Base-by-base conservation (phyloP, 2,888 invertebrate genomes). In the Anthophora plumipes region DNA sequence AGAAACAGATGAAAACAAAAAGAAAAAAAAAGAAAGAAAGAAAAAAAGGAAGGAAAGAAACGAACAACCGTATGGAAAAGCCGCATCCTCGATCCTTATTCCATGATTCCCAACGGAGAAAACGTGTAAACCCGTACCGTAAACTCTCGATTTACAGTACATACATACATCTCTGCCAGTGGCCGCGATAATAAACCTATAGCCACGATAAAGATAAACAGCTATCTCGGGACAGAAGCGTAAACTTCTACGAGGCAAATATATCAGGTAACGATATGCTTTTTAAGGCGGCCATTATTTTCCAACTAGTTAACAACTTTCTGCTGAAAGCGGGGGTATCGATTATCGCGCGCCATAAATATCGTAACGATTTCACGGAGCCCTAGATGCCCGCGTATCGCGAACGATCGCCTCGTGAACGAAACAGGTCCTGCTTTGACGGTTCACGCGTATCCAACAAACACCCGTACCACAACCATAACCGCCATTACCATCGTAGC, bases 261-360 rank as follows among this genome's bases (percentile, higher is more conserved):
- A 80, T 84, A 77, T 83, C 80, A 70, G 54, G 75, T 52, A 70
- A 76, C 82, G 76, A 79, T 83, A 82, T 46, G 83, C 57, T 80
- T 83, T 80, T 77, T 83, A 77, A 83, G 80, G 57, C 67, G 64
- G 66, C 59, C 84, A 83, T 83, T 83, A 84, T 81, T 80, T 72
- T 59, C 74, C 77, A 17, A 69, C 77, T 77, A 77, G 80, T 78
- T 83, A 81, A 78, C 80, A 75, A 73, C 70, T 66, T n/a, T 67
- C 37, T 46, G 64, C 64, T 72, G 77, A 76, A 78, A 78, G 64
- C 75, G 59, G 37, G 43, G 55, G 46, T 80, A 83, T 81, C 80
- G 83, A 84, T 83, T 77, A 83, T 81, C 79, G 71, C 11, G 39
- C 41, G 54, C 80, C 75, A 76, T 84, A 84, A 83, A 84, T 84